Base-by-base conservation (phyloP, 2,797 vertebrate species). In the Erithacus rubecula region DNA sequence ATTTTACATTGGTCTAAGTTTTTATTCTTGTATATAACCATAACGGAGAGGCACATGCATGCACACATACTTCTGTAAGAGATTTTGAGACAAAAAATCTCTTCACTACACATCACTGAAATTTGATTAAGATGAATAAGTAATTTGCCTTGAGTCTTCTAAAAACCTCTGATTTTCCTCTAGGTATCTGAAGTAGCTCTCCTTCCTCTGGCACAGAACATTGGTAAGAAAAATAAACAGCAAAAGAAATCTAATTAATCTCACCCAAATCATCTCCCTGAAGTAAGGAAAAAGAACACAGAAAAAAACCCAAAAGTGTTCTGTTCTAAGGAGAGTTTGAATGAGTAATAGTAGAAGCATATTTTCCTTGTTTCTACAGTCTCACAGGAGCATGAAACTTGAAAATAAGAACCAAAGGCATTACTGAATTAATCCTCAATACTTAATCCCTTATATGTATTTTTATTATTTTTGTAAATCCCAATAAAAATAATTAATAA, bases 401-500 rank as follows among this genome's bases (percentile, higher is more conserved):
- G n/a, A 83, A 89, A 89, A 74, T 37, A 71, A 77, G 44, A 79
- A 81, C 20, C 17, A 83, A 86, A 47, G 12, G 0, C 9, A 64
- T 84, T 74, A 72, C 4, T 62, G 41, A 85, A 93, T 91, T 34
- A 71, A 82, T 69, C 34, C 52, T 86, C 43, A 62, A 10, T 62
- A 59, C 29, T 84, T 74, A 53, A 74, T 64, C 46, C 14, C 17
- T 80, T 83, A 75, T 60, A 72, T 27, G 41, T 43, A 19, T 51
- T 41, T 37, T 11, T 8, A 24, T n/a, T 30, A 19, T n/a, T 75
- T 85, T 91, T 30, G 47, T 75, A 51, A 95, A 27, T 37, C 36
- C 23, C 34, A 86, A 39, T 56, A 87, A 83, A 94, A 90, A 90
- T 88, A 96, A 86, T 94, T 78, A 32, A 34, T 56, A 90, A 22